These are phyloP conservation scores for Clarias magur DNA, from an alignment of 2,113 vertebrate genomes.

Conservation along the genomic window DNA sequence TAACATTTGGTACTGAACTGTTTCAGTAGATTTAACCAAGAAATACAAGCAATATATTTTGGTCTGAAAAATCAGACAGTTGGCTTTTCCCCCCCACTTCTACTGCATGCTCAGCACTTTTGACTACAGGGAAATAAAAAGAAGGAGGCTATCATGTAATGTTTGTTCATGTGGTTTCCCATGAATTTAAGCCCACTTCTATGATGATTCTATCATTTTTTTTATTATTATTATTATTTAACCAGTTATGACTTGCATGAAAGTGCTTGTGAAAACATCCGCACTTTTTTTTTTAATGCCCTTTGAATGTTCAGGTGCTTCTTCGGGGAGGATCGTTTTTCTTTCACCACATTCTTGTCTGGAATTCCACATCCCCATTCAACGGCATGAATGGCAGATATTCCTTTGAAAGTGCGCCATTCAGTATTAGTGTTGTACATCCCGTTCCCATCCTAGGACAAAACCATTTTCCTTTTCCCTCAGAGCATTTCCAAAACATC, in stretches of 20 bases:
- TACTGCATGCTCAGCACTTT: background rate
- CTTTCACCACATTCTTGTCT: slow-evolving; percentile 22
- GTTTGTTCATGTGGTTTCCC: background rate
- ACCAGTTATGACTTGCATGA: slow-evolving; percentile 14
- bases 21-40: background rate
- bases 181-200: background rate
- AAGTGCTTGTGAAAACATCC: slow-evolving; percentile 31
- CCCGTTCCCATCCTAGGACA: slow-evolving; percentile 39
- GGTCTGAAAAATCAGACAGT: background rate
- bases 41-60: background rate
- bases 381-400: slow-evolving; percentile 33
- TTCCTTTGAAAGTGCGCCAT: slow-evolving; percentile 40
- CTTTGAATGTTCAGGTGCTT: slow-evolving; percentile 27
- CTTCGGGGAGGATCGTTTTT: slow-evolving; percentile 27
- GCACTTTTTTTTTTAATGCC: background rate
- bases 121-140: background rate
- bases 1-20: background rate
- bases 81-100: too few relatives aligned
- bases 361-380: slow-evolving; percentile 37
- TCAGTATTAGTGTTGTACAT: slow-evolving; percentile 20
- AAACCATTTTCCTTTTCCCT: slow-evolving; percentile 40
- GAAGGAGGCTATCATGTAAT: background rate
- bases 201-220: background rate
- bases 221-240: background rate
- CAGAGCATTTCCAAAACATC: slow-evolving; percentile 35